These are phyloP conservation scores for Scalopus aquaticus DNA, from an alignment of 2,113 vertebrate genomes.

Conservation along the genomic window DNA sequence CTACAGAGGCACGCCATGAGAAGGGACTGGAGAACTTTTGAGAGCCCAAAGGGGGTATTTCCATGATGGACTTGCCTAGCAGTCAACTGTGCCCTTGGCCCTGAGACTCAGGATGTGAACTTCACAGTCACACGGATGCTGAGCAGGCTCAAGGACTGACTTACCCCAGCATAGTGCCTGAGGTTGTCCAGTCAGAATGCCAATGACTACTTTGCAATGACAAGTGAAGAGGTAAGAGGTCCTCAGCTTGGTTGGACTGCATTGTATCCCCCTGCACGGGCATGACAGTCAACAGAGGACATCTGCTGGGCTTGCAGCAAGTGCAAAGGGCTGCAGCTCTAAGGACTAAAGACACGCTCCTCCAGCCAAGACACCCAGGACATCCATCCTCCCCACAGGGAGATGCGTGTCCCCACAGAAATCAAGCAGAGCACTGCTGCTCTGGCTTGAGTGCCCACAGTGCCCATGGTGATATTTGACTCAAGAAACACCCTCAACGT, in stretches of 20 bases:
- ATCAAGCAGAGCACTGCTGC: neutral
- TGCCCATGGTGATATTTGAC: neutral
- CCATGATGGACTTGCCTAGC: neutral
- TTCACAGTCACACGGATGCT: neutral
- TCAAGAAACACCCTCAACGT: neutral
- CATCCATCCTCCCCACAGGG: neutral
- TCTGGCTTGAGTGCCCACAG: neutral
- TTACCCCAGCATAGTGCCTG: neutral
- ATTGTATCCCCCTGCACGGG: too few relatives aligned
- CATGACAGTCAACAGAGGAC: neutral
- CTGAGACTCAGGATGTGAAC: neutral
- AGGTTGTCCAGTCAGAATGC: neutral
- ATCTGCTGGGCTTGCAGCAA: neutral
- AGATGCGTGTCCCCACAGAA: accelerated
- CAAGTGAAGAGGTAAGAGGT: neutral
- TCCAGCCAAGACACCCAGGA: neutral
- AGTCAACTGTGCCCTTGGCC: neutral
- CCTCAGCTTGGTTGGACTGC: accelerated
- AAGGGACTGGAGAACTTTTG: neutral
- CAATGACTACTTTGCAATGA: neutral
- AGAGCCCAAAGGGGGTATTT: neutral
- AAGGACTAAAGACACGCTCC: neutral
- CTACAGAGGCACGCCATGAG: neutral
- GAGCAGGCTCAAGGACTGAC: too few relatives aligned
- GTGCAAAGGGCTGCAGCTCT: neutral